phyloP scores from a whole-genome alignment of 1,140 invertebrate species.

The Penaeus japonicus region DNA sequence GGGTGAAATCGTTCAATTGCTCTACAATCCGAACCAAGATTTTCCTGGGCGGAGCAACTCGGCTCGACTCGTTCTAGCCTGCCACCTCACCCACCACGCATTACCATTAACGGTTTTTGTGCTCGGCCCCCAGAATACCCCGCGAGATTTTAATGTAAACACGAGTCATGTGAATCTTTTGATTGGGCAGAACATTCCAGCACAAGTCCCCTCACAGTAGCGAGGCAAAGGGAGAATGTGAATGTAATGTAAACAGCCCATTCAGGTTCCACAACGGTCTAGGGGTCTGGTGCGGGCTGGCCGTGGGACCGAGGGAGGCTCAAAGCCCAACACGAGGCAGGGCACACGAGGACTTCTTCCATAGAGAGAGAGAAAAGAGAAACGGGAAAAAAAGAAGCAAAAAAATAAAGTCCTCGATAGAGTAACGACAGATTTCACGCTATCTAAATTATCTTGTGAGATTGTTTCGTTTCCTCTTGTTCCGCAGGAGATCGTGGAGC shows the following conservation, averaged over 20 bases:
- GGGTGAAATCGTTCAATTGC: neutral
- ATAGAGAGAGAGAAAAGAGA: neutral
- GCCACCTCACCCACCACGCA: constrained; percentile 9
- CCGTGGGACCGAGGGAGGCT: constrained; percentile 32
- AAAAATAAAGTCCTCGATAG: too few species aligned
- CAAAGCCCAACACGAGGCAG: neutral
- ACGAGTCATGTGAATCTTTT: constrained; percentile 51
- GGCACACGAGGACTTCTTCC: too few species aligned
- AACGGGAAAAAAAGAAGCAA: neutral
- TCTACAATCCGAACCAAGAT: neutral
- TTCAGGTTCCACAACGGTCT: constrained; percentile 46
- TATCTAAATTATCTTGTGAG: too few species aligned
- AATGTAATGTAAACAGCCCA: constrained; percentile 48
- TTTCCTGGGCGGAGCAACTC: neutral
- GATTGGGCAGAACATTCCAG: constrained; percentile 47
- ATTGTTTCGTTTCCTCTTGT: too few species aligned
- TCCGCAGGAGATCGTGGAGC: too few species aligned
- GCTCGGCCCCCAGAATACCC: neutral
- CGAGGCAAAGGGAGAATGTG: constrained; percentile 22
- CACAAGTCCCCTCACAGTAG: constrained; percentile 48
- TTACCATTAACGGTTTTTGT: neutral
- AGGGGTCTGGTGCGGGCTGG: constrained; percentile 4
- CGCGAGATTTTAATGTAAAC: constrained; percentile 51
- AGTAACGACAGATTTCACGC: too few species aligned
- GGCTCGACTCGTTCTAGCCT: neutral